Base-by-base conservation (phyloP, 2,113 vertebrate species). In the Pycnonotus jocosus region DNA sequence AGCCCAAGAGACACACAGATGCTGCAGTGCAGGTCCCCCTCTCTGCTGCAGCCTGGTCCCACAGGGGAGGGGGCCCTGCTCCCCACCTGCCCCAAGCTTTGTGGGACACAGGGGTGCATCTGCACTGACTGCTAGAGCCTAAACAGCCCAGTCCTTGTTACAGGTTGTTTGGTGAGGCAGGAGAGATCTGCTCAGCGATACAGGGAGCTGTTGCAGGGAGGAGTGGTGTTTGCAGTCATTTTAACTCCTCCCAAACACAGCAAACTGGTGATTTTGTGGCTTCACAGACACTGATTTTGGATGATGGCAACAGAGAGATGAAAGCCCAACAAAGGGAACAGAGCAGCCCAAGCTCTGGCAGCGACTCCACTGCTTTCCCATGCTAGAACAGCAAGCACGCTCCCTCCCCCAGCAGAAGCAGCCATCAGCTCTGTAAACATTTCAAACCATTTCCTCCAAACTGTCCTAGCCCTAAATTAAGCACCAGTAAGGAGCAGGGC, bases 181-280 rank as follows among this genome's bases (percentile, higher is more conserved):
- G 66, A 94, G 76, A 77, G 82, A 88, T 57, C n/a, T 82, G 82
- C 79, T 65, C 62, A 69, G 88, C 0, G 4, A 80, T 18, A 70
- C 81, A 30, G 30, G 83, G 93, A 93, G 89, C 54, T 64, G 51
- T 35, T 91, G 88, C 70, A 82, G 38, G 64, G 81, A 81, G 87
- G 90, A 89, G 81, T 66, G 64, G 81, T 76, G 78, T 68, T 87
- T 96, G 88, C 92, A 97, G 91, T 64, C 80, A 66, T 94, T 94
- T 83, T 86, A 95, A 95, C 91, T 95, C 94, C 92, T 95, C 92
- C 95, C 92, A 70, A 72, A 68, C 80, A 88, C 68, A 86, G 80
- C 82, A 78, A 92, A 93, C 64, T 80, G 77, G 88, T 64, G 73
- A 78, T 95, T 92, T 88, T 50, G 80, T 74, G 80, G 86, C 86